Conservation (phyloP, 2,797 vertebrate genomes). For the Aphelocoma californica region DNA sequence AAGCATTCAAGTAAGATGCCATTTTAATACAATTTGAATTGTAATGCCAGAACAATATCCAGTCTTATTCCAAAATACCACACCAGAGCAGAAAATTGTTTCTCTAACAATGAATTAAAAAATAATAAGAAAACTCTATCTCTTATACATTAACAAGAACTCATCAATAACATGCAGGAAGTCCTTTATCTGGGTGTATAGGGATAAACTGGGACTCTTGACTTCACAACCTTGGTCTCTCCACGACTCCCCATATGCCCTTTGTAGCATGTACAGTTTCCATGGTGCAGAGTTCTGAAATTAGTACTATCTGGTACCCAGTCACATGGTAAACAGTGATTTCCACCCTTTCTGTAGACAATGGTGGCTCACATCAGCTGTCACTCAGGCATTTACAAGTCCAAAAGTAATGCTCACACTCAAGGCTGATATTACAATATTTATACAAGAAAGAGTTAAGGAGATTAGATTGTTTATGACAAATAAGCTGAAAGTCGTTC, state of each 20-base stretch:
- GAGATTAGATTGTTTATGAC: background rate
- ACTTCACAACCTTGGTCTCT: accelerated
- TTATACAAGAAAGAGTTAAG: background rate
- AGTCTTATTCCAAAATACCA: background rate
- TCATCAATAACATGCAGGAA: background rate
- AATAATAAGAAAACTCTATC: background rate
- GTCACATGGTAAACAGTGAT: background rate
- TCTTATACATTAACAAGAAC: background rate
- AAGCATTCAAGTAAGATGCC: background rate
- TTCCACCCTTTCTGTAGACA: background rate
- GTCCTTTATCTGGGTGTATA: background rate
- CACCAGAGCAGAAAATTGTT: background rate
- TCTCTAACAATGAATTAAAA: background rate
- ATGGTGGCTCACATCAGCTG: background rate
- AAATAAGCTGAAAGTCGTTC: background rate
- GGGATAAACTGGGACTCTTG: background rate
- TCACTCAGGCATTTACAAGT: background rate
- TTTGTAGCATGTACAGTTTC: background rate
- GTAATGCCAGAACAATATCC: background rate
- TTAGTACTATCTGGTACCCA: background rate
- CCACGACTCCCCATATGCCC: background rate
- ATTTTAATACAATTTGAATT: background rate
- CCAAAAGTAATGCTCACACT: background rate
- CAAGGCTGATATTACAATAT: background rate
- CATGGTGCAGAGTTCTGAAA: background rate